phyloP scores from a whole-genome alignment of 1,140 invertebrate genomes.

The Drosophila suzukii region DNA sequence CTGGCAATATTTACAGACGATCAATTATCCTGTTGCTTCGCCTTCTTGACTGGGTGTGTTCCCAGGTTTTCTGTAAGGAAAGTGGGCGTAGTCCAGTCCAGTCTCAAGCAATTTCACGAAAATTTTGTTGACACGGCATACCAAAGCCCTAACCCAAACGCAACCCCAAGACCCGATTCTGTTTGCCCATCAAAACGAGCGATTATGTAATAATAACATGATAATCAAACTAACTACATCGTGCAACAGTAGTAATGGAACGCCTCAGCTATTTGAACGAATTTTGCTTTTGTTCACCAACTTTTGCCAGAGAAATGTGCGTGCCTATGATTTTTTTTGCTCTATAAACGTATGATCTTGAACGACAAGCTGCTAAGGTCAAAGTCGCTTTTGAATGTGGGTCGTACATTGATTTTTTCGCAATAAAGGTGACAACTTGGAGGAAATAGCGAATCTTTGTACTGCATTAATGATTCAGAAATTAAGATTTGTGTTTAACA shows the following conservation, averaged over 20 bases:
- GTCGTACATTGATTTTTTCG: conserved; percentile 62
- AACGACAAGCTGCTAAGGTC: conserved; percentile 64
- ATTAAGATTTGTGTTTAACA: neutral
- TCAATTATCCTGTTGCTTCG: conserved; percentile 46
- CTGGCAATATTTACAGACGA: conserved; percentile 18
- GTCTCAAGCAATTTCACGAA: conserved; percentile 45
- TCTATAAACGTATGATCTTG: conserved; percentile 58
- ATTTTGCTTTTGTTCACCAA: conserved; percentile 37
- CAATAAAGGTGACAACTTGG: conserved; percentile 18
- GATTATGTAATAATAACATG: conserved; percentile 71
- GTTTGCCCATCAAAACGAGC: conserved; percentile 50
- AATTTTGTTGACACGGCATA: conserved; percentile 27
- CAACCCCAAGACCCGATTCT: conserved; percentile 23
- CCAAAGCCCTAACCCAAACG: neutral
- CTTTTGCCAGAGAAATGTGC: conserved; percentile 38
- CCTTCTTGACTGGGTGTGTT: conserved; percentile 25
- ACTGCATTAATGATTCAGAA: neutral
- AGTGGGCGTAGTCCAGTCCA: conserved; percentile 25
- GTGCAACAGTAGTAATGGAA: conserved; percentile 33
- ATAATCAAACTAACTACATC: conserved; percentile 41
- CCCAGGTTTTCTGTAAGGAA: neutral
- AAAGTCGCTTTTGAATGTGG: conserved; percentile 54
- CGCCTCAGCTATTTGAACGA: conserved; percentile 41
- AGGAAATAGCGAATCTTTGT: neutral
- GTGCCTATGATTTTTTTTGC: conserved; percentile 35